phyloP scores from a whole-genome alignment of 2,113 vertebrate genomes.

The Barnardius zonarius region DNA sequence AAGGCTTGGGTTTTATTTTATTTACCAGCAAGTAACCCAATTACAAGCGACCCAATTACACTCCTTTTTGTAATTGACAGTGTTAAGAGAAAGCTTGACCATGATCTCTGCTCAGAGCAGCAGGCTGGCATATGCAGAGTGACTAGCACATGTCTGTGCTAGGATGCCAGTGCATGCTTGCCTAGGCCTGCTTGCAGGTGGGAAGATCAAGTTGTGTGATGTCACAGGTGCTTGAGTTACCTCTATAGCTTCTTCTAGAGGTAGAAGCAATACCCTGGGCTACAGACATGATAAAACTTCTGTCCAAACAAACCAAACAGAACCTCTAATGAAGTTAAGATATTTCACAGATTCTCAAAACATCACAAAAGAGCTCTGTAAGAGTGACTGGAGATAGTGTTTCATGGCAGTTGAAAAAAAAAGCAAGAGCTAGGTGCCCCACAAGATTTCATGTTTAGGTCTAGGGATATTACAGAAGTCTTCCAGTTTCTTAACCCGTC shows the following conservation, averaged over 20 bases:
- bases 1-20: background rate
- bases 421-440: background rate
- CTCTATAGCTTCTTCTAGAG: background rate
- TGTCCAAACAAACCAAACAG: background rate
- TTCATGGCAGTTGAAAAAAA: background rate
- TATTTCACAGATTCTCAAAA: background rate
- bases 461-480: background rate
- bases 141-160: background rate
- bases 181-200: background rate
- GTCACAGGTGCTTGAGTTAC: background rate
- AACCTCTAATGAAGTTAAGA: background rate
- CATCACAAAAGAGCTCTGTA: background rate
- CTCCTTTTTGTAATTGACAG: background rate
- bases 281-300: background rate
- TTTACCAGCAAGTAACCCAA: background rate
- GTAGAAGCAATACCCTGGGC: background rate
- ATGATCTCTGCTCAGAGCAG: background rate
- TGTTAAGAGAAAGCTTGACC: background rate
- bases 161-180: rapidly evolving
- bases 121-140: background rate
- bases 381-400: background rate
- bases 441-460: background rate
- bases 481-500: background rate
- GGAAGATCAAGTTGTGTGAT: background rate
- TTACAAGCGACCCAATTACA: background rate